Evolutionary conservation across 2,113 vertebrate species (phyloP).

Genomic region (Elachura formosa): DNA sequence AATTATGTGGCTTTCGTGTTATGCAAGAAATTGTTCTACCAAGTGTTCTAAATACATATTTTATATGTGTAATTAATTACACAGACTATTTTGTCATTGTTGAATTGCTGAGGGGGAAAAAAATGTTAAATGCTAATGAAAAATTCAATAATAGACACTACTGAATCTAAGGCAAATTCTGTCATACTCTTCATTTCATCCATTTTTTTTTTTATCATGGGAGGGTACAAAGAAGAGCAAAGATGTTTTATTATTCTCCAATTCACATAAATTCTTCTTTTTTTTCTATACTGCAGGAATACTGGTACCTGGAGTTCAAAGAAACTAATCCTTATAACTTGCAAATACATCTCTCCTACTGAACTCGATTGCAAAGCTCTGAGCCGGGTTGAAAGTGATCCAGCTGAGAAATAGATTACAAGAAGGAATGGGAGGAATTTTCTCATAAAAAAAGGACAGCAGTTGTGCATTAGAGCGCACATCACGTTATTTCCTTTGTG

Average conservation of each 20-base stretch:
- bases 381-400: background rate
- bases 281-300: background rate
- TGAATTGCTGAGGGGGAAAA: background rate
- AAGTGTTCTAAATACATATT: conserved; percentile 3
- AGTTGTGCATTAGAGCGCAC: background rate
- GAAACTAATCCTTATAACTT: background rate
- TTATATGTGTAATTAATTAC: conserved; percentile 23
- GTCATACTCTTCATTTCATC: background rate
- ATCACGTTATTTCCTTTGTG: background rate
- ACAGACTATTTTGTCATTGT: background rate
- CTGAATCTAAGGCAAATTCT: background rate
- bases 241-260: background rate
- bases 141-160: background rate
- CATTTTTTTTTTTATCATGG: background rate
- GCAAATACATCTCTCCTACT: background rate
- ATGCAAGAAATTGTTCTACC: conserved; percentile 28
- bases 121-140: conserved; percentile 39
- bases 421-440: background rate
- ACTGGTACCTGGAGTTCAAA: background rate
- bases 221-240: background rate
- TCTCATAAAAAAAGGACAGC: background rate
- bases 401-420: background rate
- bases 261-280: background rate
- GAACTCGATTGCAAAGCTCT: background rate
- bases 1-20: conserved; percentile 11